phyloP scores from a whole-genome alignment of 2,888 invertebrate species.

The Torymus aiolomorphi region DNA sequence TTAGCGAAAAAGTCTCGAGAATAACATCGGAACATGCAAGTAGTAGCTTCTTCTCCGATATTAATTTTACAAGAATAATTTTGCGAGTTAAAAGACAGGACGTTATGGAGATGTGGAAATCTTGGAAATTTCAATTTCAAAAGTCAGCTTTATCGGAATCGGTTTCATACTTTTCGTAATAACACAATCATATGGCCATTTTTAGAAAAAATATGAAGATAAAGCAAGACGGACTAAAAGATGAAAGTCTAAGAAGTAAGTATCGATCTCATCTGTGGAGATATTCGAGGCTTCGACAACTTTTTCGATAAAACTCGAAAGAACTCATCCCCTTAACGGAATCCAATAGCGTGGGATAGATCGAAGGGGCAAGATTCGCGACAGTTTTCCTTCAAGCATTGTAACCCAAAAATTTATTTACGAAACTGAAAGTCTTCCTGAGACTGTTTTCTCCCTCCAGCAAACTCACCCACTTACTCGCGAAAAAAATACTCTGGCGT shows the following conservation, averaged over 20 bases:
- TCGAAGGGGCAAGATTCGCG: conserved; percentile 54
- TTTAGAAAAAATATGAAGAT: conserved; percentile 37
- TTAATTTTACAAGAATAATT: too few species aligned
- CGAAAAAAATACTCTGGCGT: too few species aligned
- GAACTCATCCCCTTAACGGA: conserved; percentile 59
- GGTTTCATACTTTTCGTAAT: conserved; percentile 12
- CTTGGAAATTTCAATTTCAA: too few species aligned
- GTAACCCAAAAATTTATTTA: conserved; percentile 47
- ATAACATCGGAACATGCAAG: too few species aligned
- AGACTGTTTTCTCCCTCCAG: neutral
- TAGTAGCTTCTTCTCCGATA: too few species aligned
- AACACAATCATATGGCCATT: conserved; percentile 15
- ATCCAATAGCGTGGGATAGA: conserved; percentile 58
- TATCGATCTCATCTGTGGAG: conserved; percentile 59
- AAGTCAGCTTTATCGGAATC: neutral
- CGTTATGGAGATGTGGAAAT: too few species aligned
- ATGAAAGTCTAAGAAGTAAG: conserved; percentile 54
- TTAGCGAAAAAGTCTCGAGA: too few species aligned
- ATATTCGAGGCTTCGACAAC: conserved; percentile 63
- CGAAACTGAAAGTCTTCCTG: conserved; percentile 25
- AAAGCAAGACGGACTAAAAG: conserved; percentile 38
- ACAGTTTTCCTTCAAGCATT: conserved; percentile 42
- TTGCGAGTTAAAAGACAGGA: too few species aligned
- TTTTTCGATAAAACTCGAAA: conserved; percentile 65
- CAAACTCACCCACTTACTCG: too few species aligned